A percentile compares a stretch with the other conserved stretches of the same genome.
Conservation (phyloP, 1,140 invertebrate genomes). For the Pollicipes pollicipes region DNA sequence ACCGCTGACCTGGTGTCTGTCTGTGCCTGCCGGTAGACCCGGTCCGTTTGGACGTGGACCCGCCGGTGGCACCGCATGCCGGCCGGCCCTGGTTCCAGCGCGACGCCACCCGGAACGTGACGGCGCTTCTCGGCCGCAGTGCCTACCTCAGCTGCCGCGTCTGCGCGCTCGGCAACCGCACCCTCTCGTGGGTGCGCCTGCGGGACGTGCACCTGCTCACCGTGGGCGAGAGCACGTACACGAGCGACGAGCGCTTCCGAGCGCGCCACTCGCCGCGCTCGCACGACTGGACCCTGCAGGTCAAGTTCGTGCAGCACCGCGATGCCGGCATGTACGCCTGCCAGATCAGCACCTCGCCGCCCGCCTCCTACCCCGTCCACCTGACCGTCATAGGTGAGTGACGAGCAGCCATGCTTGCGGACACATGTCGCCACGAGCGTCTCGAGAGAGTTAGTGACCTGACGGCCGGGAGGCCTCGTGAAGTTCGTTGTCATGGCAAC, state of each 20-base stretch:
- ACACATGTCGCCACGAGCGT: too few species aligned
- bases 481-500: too few species aligned
- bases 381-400: conserved; percentile 17
- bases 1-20: too few species aligned
- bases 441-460: too few species aligned
- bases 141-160: conserved; percentile 67
- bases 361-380: conserved; percentile 16
- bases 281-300: conserved; percentile 40
- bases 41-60: not conserved
- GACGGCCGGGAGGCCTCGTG: too few species aligned
- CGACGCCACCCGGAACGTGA: conserved; percentile 54
- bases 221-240: conserved; percentile 21
- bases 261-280: conserved; percentile 26
- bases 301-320: conserved; percentile 23
- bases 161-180: conserved; percentile 68
- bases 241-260: conserved; percentile 20
- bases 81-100: conserved; percentile 54
- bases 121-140: conserved; percentile 60
- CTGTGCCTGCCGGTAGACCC: not conserved
- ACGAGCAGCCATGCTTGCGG: too few species aligned
- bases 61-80: not conserved
- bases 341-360: conserved; percentile 24
- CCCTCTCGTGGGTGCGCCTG: conserved; percentile 42
- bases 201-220: conserved; percentile 24
- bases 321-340: conserved; percentile 30